Percentiles rank a stretch among this genome's conserved stretches.
Conservation (phyloP, 2,797 vertebrate species). For the Hirundo rustica region DNA sequence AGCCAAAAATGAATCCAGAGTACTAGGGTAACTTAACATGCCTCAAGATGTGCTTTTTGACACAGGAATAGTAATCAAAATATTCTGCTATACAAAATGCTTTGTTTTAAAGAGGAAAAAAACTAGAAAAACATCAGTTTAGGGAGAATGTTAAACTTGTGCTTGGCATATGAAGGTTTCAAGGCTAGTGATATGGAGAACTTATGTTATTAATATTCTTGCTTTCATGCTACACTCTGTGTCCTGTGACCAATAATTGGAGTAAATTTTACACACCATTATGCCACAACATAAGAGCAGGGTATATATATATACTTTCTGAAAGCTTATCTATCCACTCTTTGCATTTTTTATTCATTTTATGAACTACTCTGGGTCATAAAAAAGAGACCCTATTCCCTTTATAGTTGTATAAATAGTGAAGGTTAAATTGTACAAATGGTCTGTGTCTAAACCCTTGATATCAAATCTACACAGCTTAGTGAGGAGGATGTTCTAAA, state of each 20-base stretch:
- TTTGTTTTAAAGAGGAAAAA: background rate
- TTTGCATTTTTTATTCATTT: conserved; percentile 68
- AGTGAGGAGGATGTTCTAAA: background rate
- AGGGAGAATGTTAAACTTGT: background rate
- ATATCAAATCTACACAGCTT: background rate
- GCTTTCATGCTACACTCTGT: background rate
- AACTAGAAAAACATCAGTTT: background rate
- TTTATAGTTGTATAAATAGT: conserved; percentile 58
- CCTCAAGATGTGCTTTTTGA: background rate
- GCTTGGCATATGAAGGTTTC: background rate
- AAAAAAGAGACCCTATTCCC: conserved; percentile 47
- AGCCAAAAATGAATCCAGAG: conserved; percentile 4
- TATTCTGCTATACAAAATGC: background rate
- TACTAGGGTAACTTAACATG: background rate
- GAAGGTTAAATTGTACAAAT: conserved; percentile 65
- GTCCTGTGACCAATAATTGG: conserved; percentile 41
- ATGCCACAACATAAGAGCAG: background rate
- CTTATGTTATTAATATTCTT: conserved; percentile 45
- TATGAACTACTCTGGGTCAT: conserved; percentile 54
- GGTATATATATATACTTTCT: background rate
- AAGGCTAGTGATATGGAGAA: conserved; percentile 14
- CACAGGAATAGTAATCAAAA: background rate
- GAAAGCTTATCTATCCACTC: conserved; percentile 26
- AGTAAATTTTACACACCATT: conserved; percentile 54
- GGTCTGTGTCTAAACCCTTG: conserved; percentile 4